A percentile compares a stretch with the other conserved stretches of the same genome.
phyloP scores from a whole-genome alignment of 2,888 invertebrate species.

The Amblyjoppa proteus region DNA sequence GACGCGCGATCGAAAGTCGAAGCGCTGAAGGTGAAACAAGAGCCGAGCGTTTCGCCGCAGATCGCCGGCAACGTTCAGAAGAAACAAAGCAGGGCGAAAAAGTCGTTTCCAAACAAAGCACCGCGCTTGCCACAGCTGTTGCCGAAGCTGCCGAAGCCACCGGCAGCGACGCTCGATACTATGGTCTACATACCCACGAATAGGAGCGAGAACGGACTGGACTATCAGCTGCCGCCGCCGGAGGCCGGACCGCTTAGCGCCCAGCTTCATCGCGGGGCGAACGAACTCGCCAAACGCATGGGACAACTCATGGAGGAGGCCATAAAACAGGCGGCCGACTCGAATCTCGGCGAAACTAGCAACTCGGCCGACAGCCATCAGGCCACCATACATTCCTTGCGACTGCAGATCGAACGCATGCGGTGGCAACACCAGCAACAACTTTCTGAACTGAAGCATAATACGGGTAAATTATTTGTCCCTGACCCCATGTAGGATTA shows the following conservation, averaged over 20 bases:
- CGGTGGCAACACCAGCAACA: slow-evolving; percentile 91
- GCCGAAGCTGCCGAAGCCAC: slow-evolving; percentile 63
- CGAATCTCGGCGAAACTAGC: slow-evolving; percentile 59
- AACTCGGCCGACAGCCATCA: slow-evolving; percentile 83
- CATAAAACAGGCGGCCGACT: slow-evolving; percentile 75
- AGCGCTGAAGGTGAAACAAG: slow-evolving; percentile 32
- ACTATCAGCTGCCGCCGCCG: slow-evolving; percentile 79
- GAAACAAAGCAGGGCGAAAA: slow-evolving; percentile 82
- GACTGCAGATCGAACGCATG: slow-evolving; percentile 90
- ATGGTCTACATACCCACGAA: slow-evolving; percentile 71
- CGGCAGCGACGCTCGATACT: slow-evolving; percentile 69
- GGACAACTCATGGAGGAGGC: slow-evolving; percentile 82
- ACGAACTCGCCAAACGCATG: slow-evolving; percentile 79
- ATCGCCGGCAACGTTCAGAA: slow-evolving; percentile 47
- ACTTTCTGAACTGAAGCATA: slow-evolving; percentile 90
- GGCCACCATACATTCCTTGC: slow-evolving; percentile 87
- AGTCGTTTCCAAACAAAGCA: slow-evolving; percentile 82
- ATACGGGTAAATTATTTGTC: slow-evolving; percentile 86
- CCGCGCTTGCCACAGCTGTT: slow-evolving; percentile 71
- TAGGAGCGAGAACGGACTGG: slow-evolving; percentile 61
- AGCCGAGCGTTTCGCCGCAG: slow-evolving; percentile 49
- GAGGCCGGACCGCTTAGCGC: slow-evolving; percentile 82
- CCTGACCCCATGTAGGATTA: background rate
- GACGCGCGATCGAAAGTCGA: slow-evolving; percentile 47
- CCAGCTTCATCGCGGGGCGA: slow-evolving; percentile 77